These are phyloP conservation scores for Zingel zingel DNA, from an alignment of 2,113 vertebrate genomes.

Conservation along the genomic window DNA sequence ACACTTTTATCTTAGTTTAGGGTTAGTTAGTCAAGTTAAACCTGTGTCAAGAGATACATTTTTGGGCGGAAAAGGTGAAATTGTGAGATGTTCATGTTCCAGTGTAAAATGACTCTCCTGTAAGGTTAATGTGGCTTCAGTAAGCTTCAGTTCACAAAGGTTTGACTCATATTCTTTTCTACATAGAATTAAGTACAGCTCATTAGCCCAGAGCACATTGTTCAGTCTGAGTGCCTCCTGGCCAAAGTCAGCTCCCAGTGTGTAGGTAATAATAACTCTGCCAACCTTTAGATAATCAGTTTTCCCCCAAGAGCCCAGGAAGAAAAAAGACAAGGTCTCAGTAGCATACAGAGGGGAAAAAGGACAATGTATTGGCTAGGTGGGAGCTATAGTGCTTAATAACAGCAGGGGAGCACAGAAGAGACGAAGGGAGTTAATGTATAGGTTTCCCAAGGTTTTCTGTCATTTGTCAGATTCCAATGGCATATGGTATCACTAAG, in stretches of 20 bases:
- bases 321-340: conserved; percentile 40
- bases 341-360: conserved; percentile 10
- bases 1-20: not conserved
- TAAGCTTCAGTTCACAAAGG: conserved; percentile 32
- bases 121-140: conserved; percentile 44
- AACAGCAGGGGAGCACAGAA: conserved; percentile 11
- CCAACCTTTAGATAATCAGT: conserved; percentile 68
- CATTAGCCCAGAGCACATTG: conserved; percentile 64
- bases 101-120: conserved; percentile 21
- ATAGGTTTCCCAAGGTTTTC: not conserved
- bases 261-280: conserved; percentile 65
- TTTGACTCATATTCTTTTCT: conserved; percentile 52
- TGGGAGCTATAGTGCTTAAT: conserved; percentile 22
- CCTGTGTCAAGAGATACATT: not conserved
- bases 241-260: conserved; percentile 51
- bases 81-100: conserved; percentile 10
- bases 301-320: conserved; percentile 32
- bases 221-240: conserved; percentile 50
- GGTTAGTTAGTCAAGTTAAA: conserved; percentile 4
- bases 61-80: not conserved
- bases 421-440: conserved; percentile 8
- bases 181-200: conserved; percentile 55
- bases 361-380: conserved; percentile 5
- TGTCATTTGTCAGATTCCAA: conserved; percentile 20
- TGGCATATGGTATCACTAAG: conserved; percentile 6